Evolutionary conservation across 2,797 vertebrate species (phyloP).

Genomic region (Phalanger gymnotis): DNA sequence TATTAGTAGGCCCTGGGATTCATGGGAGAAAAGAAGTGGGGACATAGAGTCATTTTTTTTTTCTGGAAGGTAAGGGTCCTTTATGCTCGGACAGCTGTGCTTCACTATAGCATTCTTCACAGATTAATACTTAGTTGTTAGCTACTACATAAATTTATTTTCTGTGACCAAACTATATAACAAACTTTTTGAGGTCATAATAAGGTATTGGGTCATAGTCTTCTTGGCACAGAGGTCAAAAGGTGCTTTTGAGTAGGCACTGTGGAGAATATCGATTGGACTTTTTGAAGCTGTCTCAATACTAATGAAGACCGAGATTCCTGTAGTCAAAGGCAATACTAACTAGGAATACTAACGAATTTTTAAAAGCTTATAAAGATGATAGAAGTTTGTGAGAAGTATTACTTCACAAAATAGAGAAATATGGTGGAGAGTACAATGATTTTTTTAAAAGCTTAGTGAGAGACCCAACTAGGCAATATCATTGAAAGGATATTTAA

Average conservation of each 20-base stretch:
- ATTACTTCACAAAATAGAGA: background rate
- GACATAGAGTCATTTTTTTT: background rate
- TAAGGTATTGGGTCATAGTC: background rate
- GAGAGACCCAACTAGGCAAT: background rate
- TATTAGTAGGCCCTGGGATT: background rate
- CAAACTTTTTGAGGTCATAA: background rate
- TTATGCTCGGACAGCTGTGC: background rate
- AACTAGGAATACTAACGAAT: background rate
- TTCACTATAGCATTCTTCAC: background rate
- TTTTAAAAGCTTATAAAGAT: background rate
- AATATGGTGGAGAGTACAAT: background rate
- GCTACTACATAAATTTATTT: background rate
- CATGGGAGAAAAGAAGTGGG: background rate
- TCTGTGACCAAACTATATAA: background rate
- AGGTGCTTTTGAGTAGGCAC: background rate
- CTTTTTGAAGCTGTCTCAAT: background rate
- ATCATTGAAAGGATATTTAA: background rate
- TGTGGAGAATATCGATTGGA: background rate
- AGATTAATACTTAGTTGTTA: background rate
- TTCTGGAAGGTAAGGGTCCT: background rate
- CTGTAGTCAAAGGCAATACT: background rate
- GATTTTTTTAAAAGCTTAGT: background rate
- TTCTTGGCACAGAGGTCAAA: background rate
- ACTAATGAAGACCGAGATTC: background rate
- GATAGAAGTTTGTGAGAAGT: background rate